phyloP scores from a whole-genome alignment of 2,888 invertebrate species.

The Lottia gigantea region DNA sequence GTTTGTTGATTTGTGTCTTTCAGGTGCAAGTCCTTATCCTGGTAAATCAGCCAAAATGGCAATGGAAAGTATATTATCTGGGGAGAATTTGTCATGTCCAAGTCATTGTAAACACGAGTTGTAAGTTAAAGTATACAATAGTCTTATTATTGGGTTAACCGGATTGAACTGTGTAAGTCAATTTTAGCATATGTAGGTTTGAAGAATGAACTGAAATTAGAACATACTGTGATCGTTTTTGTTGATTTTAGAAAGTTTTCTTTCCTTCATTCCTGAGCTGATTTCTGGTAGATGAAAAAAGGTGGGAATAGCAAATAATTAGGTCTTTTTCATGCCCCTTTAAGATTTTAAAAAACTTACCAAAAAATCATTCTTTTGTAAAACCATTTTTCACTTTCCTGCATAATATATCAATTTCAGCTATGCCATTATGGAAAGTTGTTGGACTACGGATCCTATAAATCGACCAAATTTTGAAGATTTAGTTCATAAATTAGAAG shows the following conservation, averaged over 20 bases:
- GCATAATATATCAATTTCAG: no score
- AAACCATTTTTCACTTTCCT: no score
- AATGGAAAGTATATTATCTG: slow-evolving; percentile 82
- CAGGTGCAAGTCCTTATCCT: slow-evolving; percentile 94
- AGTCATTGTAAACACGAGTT: slow-evolving; percentile 92
- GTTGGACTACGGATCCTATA: slow-evolving; percentile 90
- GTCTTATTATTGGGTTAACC: no score
- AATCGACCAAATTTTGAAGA: slow-evolving; percentile 87
- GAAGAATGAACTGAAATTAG: no score
- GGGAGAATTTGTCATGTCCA: slow-evolving; percentile 89
- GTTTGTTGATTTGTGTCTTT: slow-evolving; percentile 21
- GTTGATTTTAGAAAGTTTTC: neutral
- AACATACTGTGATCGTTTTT: neutral
- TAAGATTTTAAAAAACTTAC: no score
- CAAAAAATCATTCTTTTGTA: no score
- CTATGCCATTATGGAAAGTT: slow-evolving; percentile 95
- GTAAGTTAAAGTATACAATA: slow-evolving; percentile 36
- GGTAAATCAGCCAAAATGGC: slow-evolving; percentile 91
- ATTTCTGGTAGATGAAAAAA: neutral
- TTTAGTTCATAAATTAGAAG: slow-evolving; percentile 83
- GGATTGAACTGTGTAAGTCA: no score
- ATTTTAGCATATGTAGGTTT: no score
- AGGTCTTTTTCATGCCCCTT: no score
- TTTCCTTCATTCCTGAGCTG: no score
- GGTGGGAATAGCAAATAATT: neutral